phyloP scores from a whole-genome alignment of 1,140 invertebrate genomes.

The Antheraea mylitta region DNA sequence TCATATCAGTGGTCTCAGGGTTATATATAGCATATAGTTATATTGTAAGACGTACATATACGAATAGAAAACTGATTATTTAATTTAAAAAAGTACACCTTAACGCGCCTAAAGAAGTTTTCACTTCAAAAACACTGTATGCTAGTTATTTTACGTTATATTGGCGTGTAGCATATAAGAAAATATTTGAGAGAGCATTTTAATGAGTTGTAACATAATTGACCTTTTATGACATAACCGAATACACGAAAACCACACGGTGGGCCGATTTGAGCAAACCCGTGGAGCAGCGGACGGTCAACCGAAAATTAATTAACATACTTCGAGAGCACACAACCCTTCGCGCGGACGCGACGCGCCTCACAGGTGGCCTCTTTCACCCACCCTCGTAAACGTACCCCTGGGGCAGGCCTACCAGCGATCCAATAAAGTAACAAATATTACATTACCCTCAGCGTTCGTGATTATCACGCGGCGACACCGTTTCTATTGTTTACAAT shows the following conservation, averaged over 20 bases:
- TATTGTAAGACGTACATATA: too few relatives aligned
- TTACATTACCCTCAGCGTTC: neutral
- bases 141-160: neutral
- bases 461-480: neutral
- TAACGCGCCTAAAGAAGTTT: too few relatives aligned
- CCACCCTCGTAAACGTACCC: conserved; percentile 31
- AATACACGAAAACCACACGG: conserved; percentile 66
- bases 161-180: neutral
- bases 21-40: too few relatives aligned
- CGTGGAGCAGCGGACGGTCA: conserved; percentile 56
- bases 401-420: conserved; percentile 13
- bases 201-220: conserved; percentile 34
- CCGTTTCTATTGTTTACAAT: neutral
- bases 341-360: conserved; percentile 19
- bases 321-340: conserved; percentile 65
- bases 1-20: too few relatives aligned
- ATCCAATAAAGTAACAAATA: conserved; percentile 1
- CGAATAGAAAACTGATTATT: too few relatives aligned
- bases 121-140: neutral
- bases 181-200: conserved; percentile 11
- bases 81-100: too few relatives aligned
- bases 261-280: conserved; percentile 57
- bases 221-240: conserved; percentile 58
- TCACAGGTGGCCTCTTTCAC: conserved; percentile 51
- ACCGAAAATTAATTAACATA: conserved; percentile 78